Base-by-base conservation (phyloP, 2,888 invertebrate genomes). In the Agrotis clavis region DNA sequence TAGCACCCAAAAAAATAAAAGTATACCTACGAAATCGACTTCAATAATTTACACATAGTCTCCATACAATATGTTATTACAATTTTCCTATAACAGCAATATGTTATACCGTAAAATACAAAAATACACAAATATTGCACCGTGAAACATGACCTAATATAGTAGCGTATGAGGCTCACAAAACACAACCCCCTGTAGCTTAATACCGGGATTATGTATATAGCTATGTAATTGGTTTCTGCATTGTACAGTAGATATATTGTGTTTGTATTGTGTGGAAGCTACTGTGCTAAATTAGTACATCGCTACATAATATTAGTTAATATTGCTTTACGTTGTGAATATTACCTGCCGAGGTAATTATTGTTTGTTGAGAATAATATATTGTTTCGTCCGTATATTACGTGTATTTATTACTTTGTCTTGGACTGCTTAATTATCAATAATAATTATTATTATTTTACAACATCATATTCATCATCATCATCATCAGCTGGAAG, bases 191-290 rank as follows among this genome's bases (percentile, higher is more conserved):
- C 19, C 30, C 35, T 47, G 11, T 53, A 25, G 13, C 13, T 18
- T 79, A 80, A 74, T 30, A 62, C 60, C 50, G 5, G 18, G 50
- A 60, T 67, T 66, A 53, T 13, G 1, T 0, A 6, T 48, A 30
- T 13, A 51, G 16, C 18, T 61, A 25, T 67, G 30, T 77, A 80
- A 77, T 77, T 80, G 76, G 53, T 75, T 76, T 35, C 57, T 66
- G 67, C 41, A 80, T 74, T 21, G 45, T 59, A 5, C 53, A 48
- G 19, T 21, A 21, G 19, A 21, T 56, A 47, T n/a, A 21, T 5
- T 51, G 19, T 50, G 5, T 9, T 21, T 61, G 13, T 47, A 25
- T 35, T 18, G 13, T 62, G 13, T 41, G 13, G 45, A 19, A 70
- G 25, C 16, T 25, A 16, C 18, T 13, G 30, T 30, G 21, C 60